Evolutionary conservation across 1,140 invertebrate species (phyloP).

Genomic region (Magallana gigas): DNA sequence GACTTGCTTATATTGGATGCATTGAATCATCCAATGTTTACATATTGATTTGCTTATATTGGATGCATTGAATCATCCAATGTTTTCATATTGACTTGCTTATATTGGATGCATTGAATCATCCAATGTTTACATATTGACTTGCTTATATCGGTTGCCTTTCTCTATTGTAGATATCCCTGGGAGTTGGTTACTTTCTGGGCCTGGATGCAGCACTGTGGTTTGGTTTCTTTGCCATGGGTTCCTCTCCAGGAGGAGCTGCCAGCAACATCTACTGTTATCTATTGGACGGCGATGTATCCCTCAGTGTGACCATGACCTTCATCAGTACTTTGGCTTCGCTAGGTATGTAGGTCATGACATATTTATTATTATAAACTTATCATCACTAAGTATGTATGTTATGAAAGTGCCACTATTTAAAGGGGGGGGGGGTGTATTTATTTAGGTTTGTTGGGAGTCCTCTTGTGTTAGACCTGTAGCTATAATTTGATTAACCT

Average conservation of each 20-base stretch:
- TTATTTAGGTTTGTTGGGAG: too few relatives aligned
- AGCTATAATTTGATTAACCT: too few relatives aligned
- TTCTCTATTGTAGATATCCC: constrained; percentile 68
- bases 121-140: too few relatives aligned
- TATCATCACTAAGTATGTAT: neutral
- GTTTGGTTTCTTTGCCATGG: constrained; percentile 80
- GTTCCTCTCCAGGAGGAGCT: constrained; percentile 80
- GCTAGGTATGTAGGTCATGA: constrained; percentile 66
- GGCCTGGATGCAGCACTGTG: constrained; percentile 71
- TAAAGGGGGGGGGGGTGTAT: too few relatives aligned
- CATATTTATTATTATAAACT: neutral
- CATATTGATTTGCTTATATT: too few relatives aligned
- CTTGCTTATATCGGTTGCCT: neutral
- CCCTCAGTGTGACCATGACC: constrained; percentile 80
- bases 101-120: too few relatives aligned
- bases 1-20: too few relatives aligned
- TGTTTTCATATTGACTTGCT: too few relatives aligned
- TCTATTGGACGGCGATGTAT: constrained; percentile 80
- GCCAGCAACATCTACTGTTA: constrained; percentile 81
- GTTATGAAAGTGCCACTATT: too few relatives aligned
- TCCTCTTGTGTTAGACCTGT: too few relatives aligned
- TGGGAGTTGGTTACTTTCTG: constrained; percentile 59
- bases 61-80: too few relatives aligned
- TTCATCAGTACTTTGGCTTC: constrained; percentile 72
- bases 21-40: too few relatives aligned